These are phyloP conservation scores for Anolis sagrei DNA, from an alignment of 2,113 vertebrate species.

Conservation along the genomic window DNA sequence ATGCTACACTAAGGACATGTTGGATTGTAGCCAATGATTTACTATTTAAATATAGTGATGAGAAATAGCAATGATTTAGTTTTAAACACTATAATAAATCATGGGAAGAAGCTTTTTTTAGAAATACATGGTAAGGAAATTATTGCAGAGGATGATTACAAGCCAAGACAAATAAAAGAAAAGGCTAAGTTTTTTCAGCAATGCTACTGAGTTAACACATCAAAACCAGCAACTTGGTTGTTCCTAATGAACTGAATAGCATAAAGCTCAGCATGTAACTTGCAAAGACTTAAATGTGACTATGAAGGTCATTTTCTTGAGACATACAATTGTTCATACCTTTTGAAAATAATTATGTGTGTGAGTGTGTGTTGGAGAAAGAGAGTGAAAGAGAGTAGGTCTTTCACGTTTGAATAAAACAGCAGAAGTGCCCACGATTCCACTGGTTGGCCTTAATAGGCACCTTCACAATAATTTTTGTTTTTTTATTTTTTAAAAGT, in stretches of 20 bases:
- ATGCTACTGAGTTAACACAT: fast-evolving
- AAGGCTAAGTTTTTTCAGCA: background rate
- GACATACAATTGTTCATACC: fast-evolving
- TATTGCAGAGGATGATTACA: background rate
- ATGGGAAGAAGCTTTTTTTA: too few species aligned
- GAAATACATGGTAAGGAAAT: too few species aligned
- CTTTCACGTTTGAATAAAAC: background rate
- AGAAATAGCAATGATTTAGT: too few species aligned
- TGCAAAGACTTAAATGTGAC: fast-evolving
- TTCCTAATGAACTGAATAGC: fast-evolving
- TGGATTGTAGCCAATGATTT: too few species aligned
- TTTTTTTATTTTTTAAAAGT: background rate
- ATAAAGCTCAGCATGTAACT: background rate
- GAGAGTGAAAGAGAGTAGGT: too few species aligned
- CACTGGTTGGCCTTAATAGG: constrained; percentile 16
- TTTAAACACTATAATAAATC: too few species aligned
- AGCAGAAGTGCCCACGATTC: constrained; percentile 18
- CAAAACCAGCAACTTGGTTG: fast-evolving
- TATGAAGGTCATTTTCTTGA: fast-evolving
- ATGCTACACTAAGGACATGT: too few species aligned
- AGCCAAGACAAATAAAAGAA: background rate
- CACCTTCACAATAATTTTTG: constrained; percentile 8
- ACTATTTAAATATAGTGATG: too few species aligned
- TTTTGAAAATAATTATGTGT: fast-evolving
- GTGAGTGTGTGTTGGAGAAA: fast-evolving